A percentile compares a stretch with the other conserved stretches of the same genome.
phyloP scores from a whole-genome alignment of 2,888 invertebrate genomes.

The Drosophila kanekoi region DNA sequence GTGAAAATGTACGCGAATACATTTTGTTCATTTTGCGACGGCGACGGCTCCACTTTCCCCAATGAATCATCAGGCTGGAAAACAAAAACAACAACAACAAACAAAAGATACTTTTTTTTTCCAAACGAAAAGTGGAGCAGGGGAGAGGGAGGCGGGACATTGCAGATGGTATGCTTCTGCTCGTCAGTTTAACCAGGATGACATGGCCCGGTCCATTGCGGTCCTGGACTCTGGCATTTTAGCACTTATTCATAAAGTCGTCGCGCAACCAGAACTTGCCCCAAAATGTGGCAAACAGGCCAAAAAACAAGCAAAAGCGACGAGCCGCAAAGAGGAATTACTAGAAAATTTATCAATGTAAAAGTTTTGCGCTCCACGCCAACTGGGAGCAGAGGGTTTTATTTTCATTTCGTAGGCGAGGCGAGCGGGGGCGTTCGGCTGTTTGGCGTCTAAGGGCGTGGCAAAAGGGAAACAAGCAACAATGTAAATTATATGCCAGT shows the following conservation, averaged over 20 bases:
- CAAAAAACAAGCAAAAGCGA: constrained; percentile 31
- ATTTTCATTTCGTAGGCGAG: background rate
- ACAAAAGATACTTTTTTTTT: constrained; percentile 22
- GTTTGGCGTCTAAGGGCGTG: constrained; percentile 3
- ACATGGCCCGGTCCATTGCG: constrained; percentile 84
- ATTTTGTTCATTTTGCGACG: constrained; percentile 56
- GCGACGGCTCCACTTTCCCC: constrained; percentile 66
- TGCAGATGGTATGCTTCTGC: constrained; percentile 58
- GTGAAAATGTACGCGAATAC: constrained; percentile 25
- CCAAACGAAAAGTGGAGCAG: constrained; percentile 21
- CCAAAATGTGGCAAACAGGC: constrained; percentile 65
- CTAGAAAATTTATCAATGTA: constrained; percentile 78
- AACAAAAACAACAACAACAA: constrained; percentile 37
- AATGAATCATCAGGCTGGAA: constrained; percentile 74
- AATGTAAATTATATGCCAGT: constrained; percentile 80
- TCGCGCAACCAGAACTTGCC: constrained; percentile 61
- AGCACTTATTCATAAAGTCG: constrained; percentile 82
- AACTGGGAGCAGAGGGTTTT: constrained; percentile 26
- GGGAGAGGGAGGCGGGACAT: constrained; percentile 1
- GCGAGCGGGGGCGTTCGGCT: background rate
- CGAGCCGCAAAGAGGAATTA: constrained; percentile 66
- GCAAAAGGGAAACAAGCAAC: constrained; percentile 69
- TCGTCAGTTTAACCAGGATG: constrained; percentile 85
- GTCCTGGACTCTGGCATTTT: constrained; percentile 83
- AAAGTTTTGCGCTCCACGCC: constrained; percentile 50